Base-by-base conservation (phyloP, 2,797 vertebrate species). In the Hybognathus amarus region DNA sequence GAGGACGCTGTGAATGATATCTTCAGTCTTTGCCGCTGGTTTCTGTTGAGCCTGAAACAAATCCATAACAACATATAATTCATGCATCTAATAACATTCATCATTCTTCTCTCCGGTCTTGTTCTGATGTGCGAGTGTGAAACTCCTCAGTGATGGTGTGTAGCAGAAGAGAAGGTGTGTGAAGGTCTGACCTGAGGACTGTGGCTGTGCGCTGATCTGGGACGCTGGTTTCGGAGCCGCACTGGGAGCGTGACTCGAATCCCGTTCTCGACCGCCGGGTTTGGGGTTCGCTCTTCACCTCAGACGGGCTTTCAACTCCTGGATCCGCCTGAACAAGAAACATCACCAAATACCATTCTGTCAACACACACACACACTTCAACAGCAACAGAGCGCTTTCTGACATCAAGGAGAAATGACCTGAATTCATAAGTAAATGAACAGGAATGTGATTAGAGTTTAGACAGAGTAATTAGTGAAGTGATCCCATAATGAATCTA, bases 11-110 rank as follows among this genome's bases (percentile, higher is more conserved):
- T 97, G 94, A 84, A 99, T 97, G 78, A 99, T 95, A 90, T 99
- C 98, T 93, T 99, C 98, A 73, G 94, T 97, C 94, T 97, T 99
- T 38, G 95, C 94, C 71, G 96, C 95, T n/a, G 95, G 95, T 93
- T 98, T 99, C 85, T n/a, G 95, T 91, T 24, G 96, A 94, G 83
- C 97, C 98, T 99, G 87, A 83, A 91, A 15, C 20, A 52, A 87
- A 24, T 84, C 33, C 77, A 8, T 64, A 66, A 52, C 47, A 82
- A 40, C 30, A 47, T 56, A 18, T 36, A 12, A 3, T 52, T 50
- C 12, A 38, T 74, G 17, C 66, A 74, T 59, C 20, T 66, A 67
- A 45, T 47, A 13, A 45, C 50, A 30, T 6, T 15, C 30, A 63
- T 4, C n/a, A 27, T 36, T 22, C 15, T 66, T 74, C 7, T 81